These are phyloP conservation scores for Papilio elwesi DNA, from an alignment of 2,888 invertebrate species.

Conservation along the genomic window DNA sequence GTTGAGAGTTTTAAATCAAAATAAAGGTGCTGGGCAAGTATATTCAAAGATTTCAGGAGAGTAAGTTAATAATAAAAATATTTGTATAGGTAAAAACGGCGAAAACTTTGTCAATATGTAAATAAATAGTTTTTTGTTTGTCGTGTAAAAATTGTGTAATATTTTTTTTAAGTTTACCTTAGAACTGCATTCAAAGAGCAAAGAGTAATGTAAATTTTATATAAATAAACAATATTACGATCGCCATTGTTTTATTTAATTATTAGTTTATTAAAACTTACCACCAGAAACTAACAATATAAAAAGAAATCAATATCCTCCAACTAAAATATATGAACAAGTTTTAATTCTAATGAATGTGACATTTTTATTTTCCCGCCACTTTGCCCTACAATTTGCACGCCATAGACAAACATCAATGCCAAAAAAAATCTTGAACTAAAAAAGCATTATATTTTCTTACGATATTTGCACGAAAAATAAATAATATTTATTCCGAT, in stretches of 20 bases:
- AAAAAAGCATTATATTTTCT: neutral
- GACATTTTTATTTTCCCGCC: slow-evolving; percentile 20
- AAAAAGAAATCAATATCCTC: neutral
- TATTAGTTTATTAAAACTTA: slow-evolving; percentile 31
- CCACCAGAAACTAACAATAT: neutral
- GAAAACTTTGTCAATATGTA: slow-evolving; percentile 59
- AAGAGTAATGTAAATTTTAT: slow-evolving; percentile 72
- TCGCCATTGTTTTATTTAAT: slow-evolving; percentile 54
- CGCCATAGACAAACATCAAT: slow-evolving; percentile 4
- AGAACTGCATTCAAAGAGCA: slow-evolving; percentile 68
- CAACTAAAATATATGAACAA: neutral
- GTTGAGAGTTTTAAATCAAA: neutral
- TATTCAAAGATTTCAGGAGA: slow-evolving; percentile 31
- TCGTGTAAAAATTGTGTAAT: slow-evolving; percentile 62
- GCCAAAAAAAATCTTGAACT: neutral
- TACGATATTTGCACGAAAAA: neutral
- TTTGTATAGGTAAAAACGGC: slow-evolving; percentile 48
- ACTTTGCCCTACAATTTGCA: neutral
- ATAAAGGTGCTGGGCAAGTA: slow-evolving; percentile 34
- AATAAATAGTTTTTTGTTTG: slow-evolving; percentile 56
- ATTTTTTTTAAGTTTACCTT: slow-evolving; percentile 53
- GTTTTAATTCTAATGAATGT: neutral
- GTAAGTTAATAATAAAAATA: slow-evolving; percentile 45
- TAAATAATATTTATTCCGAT: neutral
- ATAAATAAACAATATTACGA: slow-evolving; percentile 78